phyloP scores from a whole-genome alignment of 2,797 vertebrate genomes.

The Bradypodion pumilum region DNA sequence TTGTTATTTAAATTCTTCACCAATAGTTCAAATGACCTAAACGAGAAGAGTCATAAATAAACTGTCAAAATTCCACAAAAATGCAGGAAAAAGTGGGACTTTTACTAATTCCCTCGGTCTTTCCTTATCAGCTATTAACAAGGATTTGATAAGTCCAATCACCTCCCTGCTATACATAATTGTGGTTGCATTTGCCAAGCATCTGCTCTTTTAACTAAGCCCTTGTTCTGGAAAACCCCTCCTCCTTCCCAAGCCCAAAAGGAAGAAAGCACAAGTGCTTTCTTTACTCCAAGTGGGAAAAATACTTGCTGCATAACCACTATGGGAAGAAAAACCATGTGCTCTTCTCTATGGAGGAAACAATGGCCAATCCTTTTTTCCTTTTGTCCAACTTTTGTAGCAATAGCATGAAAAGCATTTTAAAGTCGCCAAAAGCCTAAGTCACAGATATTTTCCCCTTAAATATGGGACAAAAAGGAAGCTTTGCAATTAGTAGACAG shows the following conservation, averaged over 20 bases:
- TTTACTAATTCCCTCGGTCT: background rate
- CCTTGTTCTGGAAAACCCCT: no score
- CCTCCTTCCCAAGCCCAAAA: background rate
- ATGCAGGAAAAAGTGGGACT: background rate
- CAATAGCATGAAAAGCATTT: no score
- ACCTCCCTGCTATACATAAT: no score
- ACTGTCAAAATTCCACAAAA: background rate
- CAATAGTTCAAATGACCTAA: constrained; percentile 89
- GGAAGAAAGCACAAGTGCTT: background rate
- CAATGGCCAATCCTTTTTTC: background rate
- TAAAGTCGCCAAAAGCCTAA: background rate
- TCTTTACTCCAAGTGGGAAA: background rate
- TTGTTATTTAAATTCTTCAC: constrained; percentile 93
- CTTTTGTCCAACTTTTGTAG: background rate
- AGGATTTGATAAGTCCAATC: no score
- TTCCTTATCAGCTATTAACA: no score
- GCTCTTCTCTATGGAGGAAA: background rate
- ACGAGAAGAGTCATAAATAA: background rate
- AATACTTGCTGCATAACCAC: background rate
- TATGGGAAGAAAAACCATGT: background rate
- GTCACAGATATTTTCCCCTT: no score
- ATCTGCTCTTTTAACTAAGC: background rate
- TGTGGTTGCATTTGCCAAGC: no score
- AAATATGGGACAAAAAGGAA: background rate
- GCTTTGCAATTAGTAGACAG: background rate